Evolutionary conservation across 2,113 vertebrate species (phyloP), one percentile per base, ranked within the genome.

Genomic region (Phodopus roborovskii): DNA sequence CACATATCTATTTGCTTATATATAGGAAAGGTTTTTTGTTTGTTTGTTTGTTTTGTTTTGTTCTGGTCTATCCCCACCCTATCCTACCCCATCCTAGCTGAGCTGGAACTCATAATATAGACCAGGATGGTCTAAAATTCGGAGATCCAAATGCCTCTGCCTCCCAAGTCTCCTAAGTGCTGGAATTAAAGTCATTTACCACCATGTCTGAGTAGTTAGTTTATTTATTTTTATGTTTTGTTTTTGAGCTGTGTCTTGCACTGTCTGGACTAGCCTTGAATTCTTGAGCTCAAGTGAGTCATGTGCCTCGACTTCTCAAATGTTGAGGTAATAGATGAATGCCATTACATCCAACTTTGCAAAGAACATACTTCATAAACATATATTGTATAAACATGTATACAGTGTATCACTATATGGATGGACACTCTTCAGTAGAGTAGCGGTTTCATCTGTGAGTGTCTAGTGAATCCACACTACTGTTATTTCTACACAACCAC

Each of bases 391-490:
- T 45, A 64, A 42, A 84, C 36, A 42, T 28, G 45, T 64, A 66
- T 22, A 96, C 79, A 93, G 53, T 24, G 53, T 81, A 93, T 66
- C 53, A 28, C 36, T 88, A 7, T 62, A 66, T 89, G 33, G 16
- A 91, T 78, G 17, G 79, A 90, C 83, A 91, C 85, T 95, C 53
- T 90, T 88, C n/a, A 95, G 62, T 56, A 22, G 90, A 26, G 70
- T 50, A 88, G 42, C 56, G 86, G 85, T 45, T 91, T 96, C 26
- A 30, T 64, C 79, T 39, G 53, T 95, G 95, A 79, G 90, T 77
- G 60, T 88, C 39, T 24, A 78, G 94, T 81, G 58, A 90, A 85
- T 84, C 58, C 91, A 36, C 60, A 75, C 17, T 83, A 92, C 90
- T 60, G 60, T 58, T 1, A 94, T 39, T 50, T 92, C 22, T 82